Evolutionary conservation across 2,113 vertebrate genomes (phyloP), one percentile per base, ranked within the genome.

Genomic region (Geothlypis trichas): DNA sequence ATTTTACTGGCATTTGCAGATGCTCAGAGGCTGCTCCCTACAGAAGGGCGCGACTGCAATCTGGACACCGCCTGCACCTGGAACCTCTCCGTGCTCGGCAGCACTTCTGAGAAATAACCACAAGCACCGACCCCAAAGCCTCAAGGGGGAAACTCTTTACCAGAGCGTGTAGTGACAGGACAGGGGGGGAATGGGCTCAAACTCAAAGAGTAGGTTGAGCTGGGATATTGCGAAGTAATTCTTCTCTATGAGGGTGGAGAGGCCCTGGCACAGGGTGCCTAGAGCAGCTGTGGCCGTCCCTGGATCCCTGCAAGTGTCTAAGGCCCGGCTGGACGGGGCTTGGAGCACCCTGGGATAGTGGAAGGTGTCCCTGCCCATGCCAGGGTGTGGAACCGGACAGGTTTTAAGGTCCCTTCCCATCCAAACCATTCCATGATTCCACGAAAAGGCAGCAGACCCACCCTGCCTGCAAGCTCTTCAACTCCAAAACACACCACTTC

Each of bases 181-280:
- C 37, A 3, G 28, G 54, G 69, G 46, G 39, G 61, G 28, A 82
- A 82, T 1, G 69, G 61, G 23, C 17, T 39, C 44, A 10, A 14
- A 52, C 5, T 27, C 61, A 20, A 27, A 19, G 68, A 42, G 52
- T 4, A 20, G 68, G 52, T 0, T 28, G 46, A 30, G 61, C 4
- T 11, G 52, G 33, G 61, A 52, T 44, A 9, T 2, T 9, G 61
- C 37, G 61, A 20, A 39, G 69, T n/a, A 46, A 82, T 67, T 24
- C 18, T 11, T 27, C 37, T 19, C 44, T 4, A 7, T 0, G 33
- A 74, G 52, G 44, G 61, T 28, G 61, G 27, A 5, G 0, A 81
- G 77, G 68, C 52, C 86, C 37, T 51, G 67, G 76, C 76, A 80
- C 59, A 51, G 76, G 58, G 0, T 42, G 75, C 30, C 41, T 49